Conservation (phyloP, 2,113 vertebrate genomes). For the human (Homo sapiens) region DNA sequence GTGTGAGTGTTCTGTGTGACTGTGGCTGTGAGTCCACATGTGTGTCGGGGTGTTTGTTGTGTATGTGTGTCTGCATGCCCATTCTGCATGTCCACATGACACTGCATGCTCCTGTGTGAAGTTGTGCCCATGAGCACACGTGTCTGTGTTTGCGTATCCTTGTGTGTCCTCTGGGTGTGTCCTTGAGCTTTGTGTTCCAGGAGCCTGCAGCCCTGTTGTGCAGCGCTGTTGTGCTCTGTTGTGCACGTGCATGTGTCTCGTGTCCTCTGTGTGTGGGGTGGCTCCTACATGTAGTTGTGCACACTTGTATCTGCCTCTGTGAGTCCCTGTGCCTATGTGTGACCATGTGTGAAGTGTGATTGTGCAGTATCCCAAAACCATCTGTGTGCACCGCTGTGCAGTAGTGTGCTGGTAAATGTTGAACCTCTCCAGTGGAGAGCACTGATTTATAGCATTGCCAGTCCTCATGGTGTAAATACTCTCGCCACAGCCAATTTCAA, state of each 20-base stretch:
- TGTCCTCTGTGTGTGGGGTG: neutral
- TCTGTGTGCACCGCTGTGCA: neutral
- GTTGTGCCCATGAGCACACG: accelerated
- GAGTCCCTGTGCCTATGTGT: accelerated
- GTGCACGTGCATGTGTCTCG: neutral
- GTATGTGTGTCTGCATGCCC: neutral
- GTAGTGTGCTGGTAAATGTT: neutral
- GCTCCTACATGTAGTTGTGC: neutral
- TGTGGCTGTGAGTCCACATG: neutral
- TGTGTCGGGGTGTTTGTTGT: accelerated
- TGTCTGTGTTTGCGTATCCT: no score
- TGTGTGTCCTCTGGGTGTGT: neutral
- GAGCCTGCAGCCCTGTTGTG: neutral
- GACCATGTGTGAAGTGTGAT: accelerated
- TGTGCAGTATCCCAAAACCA: accelerated
- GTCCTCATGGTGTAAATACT: neutral
- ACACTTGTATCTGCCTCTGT: neutral
- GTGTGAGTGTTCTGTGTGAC: neutral
- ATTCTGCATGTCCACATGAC: accelerated
- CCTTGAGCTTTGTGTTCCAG: neutral
- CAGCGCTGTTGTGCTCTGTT: no score
- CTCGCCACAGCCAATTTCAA: neutral
- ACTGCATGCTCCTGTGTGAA: neutral
- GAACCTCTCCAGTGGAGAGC: neutral
- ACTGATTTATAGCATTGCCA: neutral